A percentile compares a stretch with the other conserved stretches of the same genome.
These are phyloP conservation scores for Anorthoa munda DNA, from an alignment of 2,888 invertebrate species.

Conservation along the genomic window DNA sequence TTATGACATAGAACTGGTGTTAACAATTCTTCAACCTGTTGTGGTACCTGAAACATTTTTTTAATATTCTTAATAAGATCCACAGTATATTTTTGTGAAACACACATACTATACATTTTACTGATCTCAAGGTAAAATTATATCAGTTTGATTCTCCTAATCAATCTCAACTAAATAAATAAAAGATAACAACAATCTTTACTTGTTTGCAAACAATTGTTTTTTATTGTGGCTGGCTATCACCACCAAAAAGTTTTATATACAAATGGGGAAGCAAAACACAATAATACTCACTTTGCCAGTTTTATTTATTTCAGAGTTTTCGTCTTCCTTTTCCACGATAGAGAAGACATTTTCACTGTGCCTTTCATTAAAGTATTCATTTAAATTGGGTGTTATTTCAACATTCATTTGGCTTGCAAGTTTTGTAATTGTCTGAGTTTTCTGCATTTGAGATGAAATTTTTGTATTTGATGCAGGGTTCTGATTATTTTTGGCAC, in stretches of 20 bases:
- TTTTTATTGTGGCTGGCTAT: background rate
- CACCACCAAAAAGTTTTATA: background rate
- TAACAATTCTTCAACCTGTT: slow-evolving; percentile 72
- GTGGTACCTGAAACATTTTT: slow-evolving; percentile 59
- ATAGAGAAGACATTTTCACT: slow-evolving; percentile 87
- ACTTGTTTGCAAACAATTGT: background rate
- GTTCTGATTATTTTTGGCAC: slow-evolving; percentile 25
- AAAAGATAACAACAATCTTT: background rate
- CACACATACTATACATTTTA: background rate
- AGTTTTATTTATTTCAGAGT: slow-evolving; percentile 53
- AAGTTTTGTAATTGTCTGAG: slow-evolving; percentile 58
- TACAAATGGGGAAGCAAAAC: background rate
- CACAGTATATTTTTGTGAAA: background rate
- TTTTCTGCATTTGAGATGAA: slow-evolving; percentile 52
- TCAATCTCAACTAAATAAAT: too few species aligned
- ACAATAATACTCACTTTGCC: slow-evolving; percentile 68
- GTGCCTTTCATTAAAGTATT: slow-evolving; percentile 71
- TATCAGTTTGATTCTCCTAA: background rate
- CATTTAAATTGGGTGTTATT: slow-evolving; percentile 53
- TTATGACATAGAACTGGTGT: slow-evolving; percentile 75
- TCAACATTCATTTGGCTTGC: slow-evolving; percentile 41
- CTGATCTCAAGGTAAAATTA: background rate
- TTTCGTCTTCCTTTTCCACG: slow-evolving; percentile 75
- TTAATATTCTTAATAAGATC: background rate
- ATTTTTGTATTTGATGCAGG: slow-evolving; percentile 33